A percentile compares a stretch with the other conserved stretches of the same genome.
These are phyloP conservation scores for Caenorhabditis plicata DNA, from an alignment of 2,888 invertebrate genomes.

Conservation along the genomic window DNA sequence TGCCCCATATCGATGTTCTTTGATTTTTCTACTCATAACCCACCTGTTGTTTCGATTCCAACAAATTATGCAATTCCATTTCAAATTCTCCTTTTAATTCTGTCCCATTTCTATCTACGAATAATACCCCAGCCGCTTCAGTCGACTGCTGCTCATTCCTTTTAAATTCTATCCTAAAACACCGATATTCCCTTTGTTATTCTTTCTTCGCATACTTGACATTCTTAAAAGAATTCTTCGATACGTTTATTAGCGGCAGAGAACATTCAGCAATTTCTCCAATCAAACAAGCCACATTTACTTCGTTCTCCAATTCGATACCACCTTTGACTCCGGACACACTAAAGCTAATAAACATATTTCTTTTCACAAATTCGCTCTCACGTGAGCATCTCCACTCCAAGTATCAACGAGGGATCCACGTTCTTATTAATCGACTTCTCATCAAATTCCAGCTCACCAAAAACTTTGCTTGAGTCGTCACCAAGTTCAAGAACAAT, in stretches of 20 bases:
- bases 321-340: constrained; percentile 3
- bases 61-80: constrained; percentile 3
- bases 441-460: constrained; percentile 26
- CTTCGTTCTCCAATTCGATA: constrained; percentile 5
- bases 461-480: not conserved
- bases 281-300: constrained; percentile 30
- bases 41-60: not conserved
- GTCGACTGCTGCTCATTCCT: constrained; percentile 36
- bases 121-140: constrained; percentile 44
- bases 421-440: constrained; percentile 11
- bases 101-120: constrained; percentile 35
- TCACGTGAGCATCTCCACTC: constrained; percentile 18
- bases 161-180: constrained; percentile 42
- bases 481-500: constrained; percentile 19
- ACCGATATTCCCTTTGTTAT: no score
- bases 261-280: constrained; percentile 36
- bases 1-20: no score
- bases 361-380: not conserved
- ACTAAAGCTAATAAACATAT: constrained; percentile 6
- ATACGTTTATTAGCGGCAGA: constrained; percentile 20
- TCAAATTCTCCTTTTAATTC: constrained; percentile 36
- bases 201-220: no score
- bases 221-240: not conserved
- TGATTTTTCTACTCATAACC: no score
- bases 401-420: constrained; percentile 4